A percentile compares a stretch with the other conserved stretches of the same genome.
These are phyloP conservation scores for Hydrolagus colliei DNA, from an alignment of 2,797 vertebrate species.

Conservation along the genomic window DNA sequence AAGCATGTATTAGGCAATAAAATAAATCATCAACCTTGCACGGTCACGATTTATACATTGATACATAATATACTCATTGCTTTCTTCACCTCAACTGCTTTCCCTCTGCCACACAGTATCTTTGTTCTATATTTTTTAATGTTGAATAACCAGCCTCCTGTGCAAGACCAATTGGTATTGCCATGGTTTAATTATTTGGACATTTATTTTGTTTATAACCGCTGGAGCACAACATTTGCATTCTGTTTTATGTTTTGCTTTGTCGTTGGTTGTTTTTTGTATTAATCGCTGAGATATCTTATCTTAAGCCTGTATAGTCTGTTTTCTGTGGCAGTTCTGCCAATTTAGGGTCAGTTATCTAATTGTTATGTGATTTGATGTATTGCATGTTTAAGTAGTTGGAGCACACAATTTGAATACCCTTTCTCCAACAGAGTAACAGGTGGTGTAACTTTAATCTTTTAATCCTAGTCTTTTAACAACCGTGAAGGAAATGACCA, in stretches of 20 bases:
- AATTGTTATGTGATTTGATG: neutral
- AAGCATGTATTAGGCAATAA: too few species aligned
- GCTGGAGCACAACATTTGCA: neutral
- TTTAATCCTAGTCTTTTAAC: too few species aligned
- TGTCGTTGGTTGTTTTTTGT: neutral
- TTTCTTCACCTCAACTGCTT: too few species aligned
- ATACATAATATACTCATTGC: too few species aligned
- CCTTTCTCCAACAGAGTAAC: neutral
- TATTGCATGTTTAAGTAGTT: neutral
- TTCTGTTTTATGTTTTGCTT: neutral
- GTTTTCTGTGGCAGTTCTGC: neutral
- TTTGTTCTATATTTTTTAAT: too few species aligned
- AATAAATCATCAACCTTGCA: too few species aligned
- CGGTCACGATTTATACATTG: too few species aligned
- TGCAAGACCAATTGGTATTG: neutral
- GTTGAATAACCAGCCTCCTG: neutral
- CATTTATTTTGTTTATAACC: neutral
- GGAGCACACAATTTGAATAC: neutral
- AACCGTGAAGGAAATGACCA: too few species aligned
- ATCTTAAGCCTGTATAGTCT: neutral
- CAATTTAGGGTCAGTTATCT: neutral
- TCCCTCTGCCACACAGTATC: too few species aligned
- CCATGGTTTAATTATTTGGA: neutral
- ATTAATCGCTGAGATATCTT: neutral
- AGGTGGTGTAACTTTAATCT: neutral